These are phyloP conservation scores for Polydrusus cervinus DNA, from an alignment of 2,888 invertebrate species.

Conservation along the genomic window DNA sequence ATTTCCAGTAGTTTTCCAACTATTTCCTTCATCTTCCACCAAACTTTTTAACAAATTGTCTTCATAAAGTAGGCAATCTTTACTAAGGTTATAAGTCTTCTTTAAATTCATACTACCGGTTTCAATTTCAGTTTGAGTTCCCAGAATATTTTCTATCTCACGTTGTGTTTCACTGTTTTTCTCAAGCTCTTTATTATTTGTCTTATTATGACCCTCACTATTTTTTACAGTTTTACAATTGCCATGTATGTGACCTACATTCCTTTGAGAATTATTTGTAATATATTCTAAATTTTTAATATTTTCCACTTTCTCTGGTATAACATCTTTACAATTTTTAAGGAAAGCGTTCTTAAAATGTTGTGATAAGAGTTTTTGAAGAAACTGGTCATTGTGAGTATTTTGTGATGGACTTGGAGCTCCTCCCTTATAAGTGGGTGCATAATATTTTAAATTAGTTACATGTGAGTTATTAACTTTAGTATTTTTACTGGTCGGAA, in stretches of 20 bases:
- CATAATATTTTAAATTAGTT: neutral
- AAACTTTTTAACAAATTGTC: constrained; percentile 45
- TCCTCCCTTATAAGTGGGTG: neutral
- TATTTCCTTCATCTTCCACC: constrained; percentile 16
- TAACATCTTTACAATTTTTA: neutral
- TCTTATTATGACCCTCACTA: neutral
- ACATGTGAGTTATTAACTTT: neutral
- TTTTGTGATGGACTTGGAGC: neutral
- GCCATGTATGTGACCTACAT: neutral
- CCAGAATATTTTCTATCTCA: neutral
- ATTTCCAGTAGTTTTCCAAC: constrained; percentile 1
- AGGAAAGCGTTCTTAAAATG: neutral
- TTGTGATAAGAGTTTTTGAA: neutral
- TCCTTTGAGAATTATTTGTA: neutral
- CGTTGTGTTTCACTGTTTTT: neutral
- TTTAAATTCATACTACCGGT: neutral
- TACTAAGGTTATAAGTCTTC: constrained; percentile 24
- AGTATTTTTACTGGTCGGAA: neutral
- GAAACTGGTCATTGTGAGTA: neutral
- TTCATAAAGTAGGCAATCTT: constrained; percentile 35
- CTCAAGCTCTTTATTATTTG: neutral
- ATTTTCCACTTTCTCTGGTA: neutral
- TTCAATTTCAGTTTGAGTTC: neutral
- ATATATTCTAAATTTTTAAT: too few relatives aligned
- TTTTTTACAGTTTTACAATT: neutral